phyloP scores from a whole-genome alignment of 2,113 vertebrate genomes.

The Ptilorrhoa leucosticta region DNA sequence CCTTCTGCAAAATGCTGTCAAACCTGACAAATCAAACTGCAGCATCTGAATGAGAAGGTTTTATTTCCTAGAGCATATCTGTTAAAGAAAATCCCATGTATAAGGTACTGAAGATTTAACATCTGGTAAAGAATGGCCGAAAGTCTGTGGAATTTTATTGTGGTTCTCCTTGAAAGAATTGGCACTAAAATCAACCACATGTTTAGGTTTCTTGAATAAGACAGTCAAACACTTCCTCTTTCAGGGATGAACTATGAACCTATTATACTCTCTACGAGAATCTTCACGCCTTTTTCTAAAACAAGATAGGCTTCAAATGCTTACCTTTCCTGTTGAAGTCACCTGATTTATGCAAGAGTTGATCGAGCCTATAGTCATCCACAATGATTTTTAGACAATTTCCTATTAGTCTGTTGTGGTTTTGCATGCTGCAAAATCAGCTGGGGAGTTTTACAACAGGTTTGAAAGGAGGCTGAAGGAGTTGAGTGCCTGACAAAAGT shows the following conservation, averaged over 20 bases:
- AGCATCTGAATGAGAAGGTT: not conserved
- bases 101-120: not conserved
- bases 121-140: not conserved
- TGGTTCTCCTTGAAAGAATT: conserved; percentile 17
- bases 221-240: not conserved
- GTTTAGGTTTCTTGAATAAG: not conserved
- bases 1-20: not conserved
- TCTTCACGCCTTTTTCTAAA: not conserved
- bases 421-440: not conserved
- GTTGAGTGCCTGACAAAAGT: not conserved
- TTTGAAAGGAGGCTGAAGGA: not conserved
- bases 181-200: not conserved
- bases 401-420: not conserved
- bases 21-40: not conserved
- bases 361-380: not conserved
- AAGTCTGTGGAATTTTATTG: conserved; percentile 23
- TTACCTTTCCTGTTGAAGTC: not conserved
- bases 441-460: not conserved
- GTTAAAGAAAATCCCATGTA: not conserved
- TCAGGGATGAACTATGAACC: not conserved
- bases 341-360: not conserved
- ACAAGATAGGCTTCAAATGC: not conserved
- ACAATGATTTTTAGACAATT: not conserved
- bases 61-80: not conserved
- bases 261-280: not conserved